A percentile compares a stretch with the other conserved stretches of the same genome.
Evolutionary conservation across 2,797 vertebrate species (phyloP).

Genomic region (Mormyrops boulengeri): DNA sequence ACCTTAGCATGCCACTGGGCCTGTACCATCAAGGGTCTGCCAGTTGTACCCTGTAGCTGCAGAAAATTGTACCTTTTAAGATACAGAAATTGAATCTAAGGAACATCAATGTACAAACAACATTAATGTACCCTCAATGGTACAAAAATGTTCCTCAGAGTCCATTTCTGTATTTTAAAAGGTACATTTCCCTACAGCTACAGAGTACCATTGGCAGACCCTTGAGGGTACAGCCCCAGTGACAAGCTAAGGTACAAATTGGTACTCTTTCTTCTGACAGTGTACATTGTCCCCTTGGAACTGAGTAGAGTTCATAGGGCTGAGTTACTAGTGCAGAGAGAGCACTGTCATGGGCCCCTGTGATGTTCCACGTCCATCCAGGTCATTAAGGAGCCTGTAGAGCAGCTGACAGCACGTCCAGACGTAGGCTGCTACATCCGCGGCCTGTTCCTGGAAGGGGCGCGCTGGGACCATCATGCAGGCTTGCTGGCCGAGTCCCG

Average conservation of each 20-base stretch:
- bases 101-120: neutral
- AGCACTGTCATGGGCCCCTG: neutral
- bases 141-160: neutral
- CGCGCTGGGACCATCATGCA: conserved; percentile 63
- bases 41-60: no score
- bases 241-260: neutral
- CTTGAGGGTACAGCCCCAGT: neutral
- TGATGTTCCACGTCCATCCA: conserved; percentile 35
- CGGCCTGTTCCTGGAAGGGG: conserved; percentile 82
- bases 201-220: neutral
- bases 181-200: neutral
- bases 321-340: neutral
- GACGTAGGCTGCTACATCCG: conserved; percentile 73
- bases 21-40: no score
- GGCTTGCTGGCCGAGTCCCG: conserved; percentile 63
- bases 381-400: conserved; percentile 58
- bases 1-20: no score
- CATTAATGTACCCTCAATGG: neutral
- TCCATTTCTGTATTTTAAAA: neutral
- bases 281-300: neutral
- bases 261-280: neutral
- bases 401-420: conserved; percentile 59
- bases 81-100: neutral
- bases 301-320: neutral
- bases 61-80: no score